phyloP scores from a whole-genome alignment of 2,113 vertebrate genomes.

The Hipposideros armiger region DNA sequence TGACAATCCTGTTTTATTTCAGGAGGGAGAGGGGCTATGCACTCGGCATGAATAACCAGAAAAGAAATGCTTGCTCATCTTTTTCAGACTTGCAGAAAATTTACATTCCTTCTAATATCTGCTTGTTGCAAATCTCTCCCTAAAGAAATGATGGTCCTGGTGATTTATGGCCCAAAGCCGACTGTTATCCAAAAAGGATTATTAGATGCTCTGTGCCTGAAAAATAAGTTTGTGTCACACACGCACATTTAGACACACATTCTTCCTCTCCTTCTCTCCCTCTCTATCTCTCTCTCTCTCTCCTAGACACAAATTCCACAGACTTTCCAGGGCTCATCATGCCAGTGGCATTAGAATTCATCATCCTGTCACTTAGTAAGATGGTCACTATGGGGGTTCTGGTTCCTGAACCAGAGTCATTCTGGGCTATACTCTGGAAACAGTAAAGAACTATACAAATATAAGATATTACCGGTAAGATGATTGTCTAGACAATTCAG shows the following conservation, averaged over 20 bases:
- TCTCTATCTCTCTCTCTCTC: not conserved
- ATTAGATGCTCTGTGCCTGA: slow-evolving; percentile 29
- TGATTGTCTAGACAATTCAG: not conserved
- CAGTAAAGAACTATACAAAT: not conserved
- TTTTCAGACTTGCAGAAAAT: slow-evolving; percentile 75
- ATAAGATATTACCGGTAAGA: not conserved
- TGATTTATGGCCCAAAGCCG: slow-evolving; percentile 72
- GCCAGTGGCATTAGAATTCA: not conserved
- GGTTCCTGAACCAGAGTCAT: not conserved
- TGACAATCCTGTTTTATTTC: slow-evolving; percentile 77
- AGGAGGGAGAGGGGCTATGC: slow-evolving; percentile 18
- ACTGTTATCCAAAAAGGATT: slow-evolving; percentile 77
- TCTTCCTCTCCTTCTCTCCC: not conserved
- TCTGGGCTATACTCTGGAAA: not conserved
- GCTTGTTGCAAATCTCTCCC: slow-evolving; percentile 67
- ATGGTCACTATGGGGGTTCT: not conserved
- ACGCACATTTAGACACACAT: not conserved
- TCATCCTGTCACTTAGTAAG: not conserved
- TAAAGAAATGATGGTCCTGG: slow-evolving; percentile 67
- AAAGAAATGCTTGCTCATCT: slow-evolving; percentile 76
- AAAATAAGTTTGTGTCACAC: slow-evolving; percentile 45
- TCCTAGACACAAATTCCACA: not conserved
- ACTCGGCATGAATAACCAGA: slow-evolving; percentile 63
- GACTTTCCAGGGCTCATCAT: not conserved
- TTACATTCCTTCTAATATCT: slow-evolving; percentile 74